Evolutionary conservation across 1,140 invertebrate genomes (phyloP).

Genomic region (Heterodera carotae): DNA sequence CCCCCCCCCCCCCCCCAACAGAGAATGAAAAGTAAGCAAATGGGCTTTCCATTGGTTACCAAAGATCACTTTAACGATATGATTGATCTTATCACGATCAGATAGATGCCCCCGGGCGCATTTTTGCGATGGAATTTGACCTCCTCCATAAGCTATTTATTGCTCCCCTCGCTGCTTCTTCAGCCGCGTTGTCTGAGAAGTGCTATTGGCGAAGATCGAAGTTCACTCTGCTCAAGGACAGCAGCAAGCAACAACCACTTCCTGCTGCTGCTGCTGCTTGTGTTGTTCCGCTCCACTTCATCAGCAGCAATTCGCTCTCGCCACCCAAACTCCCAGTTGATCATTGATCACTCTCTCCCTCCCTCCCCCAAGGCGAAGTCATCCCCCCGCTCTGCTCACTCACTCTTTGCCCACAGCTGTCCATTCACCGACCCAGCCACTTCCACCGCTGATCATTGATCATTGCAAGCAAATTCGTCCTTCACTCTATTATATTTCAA

Average conservation of each 20-base stretch:
- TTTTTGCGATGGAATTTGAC: conserved; percentile 3
- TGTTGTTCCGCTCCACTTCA: background rate
- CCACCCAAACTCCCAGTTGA: background rate
- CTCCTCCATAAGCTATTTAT: background rate
- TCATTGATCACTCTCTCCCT: background rate
- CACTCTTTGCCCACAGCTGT: background rate
- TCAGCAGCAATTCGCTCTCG: too few species aligned
- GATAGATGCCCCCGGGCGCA: background rate
- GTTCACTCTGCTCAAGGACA: background rate
- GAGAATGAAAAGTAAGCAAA: too few species aligned
- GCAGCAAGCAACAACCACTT: background rate
- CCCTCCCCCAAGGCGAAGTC: too few species aligned
- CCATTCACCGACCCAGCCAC: background rate
- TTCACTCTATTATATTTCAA: background rate
- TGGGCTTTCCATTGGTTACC: background rate
- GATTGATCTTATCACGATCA: conserved; percentile 5
- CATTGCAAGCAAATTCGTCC: background rate
- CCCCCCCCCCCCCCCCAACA: too few species aligned
- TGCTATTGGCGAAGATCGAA: background rate
- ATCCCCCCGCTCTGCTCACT: too few species aligned
- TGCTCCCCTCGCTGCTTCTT: too few species aligned
- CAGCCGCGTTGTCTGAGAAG: background rate
- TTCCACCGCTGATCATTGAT: background rate
- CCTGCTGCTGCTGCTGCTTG: background rate
- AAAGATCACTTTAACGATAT: background rate